Base-by-base conservation (phyloP, 2,797 vertebrate genomes). In the Lithobates sylvaticus region DNA sequence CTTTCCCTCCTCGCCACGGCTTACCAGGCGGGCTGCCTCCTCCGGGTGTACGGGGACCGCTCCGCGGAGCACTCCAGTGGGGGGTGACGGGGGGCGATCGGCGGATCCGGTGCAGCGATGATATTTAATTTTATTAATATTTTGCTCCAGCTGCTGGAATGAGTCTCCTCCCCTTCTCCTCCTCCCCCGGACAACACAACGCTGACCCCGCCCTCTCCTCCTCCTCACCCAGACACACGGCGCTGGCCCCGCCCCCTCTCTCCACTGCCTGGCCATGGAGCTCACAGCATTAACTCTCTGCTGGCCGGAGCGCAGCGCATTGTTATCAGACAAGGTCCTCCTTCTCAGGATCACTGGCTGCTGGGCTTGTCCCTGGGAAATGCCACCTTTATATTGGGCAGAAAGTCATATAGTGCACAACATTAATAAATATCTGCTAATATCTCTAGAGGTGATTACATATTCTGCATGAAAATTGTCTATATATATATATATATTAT, bases 61-160 rank as follows among this genome's bases (percentile, higher is more conserved):
- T 27, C 39, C 39, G 39, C 39, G 9, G 8, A 39, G 39, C 39
- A 39, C 39, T 39, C 1, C 64, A n/a, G 5, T 58, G 50, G 50
- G 50, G 50, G 50, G 50, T 16, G 15, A 15, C 12, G 50, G 50
- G 50, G 50, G 64, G 64, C 64, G 10, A 10, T 27, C 26, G n/a
- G 26, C 26, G 64, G 50, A 8, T 42, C 76, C 44, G 4, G 47
- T 0, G 61, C n/a, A 34, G 75, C 5, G 3, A 32, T 58, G 74
- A 85, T 72, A 42, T 89, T 76, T 34, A 12, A 77, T 89, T 89
- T 80, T 67, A 50, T 89, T 86, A 73, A 79, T n/a, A 18, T 85
- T 84, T 61, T 88, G 71, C 79, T 9, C 77, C 83, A 76, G 36
- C 23, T 1, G 81, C 79, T 32, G 54, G 2, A 64, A 0, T 9